Base-by-base conservation (phyloP, 2,797 vertebrate genomes). In the Sciaenops ocellatus region DNA sequence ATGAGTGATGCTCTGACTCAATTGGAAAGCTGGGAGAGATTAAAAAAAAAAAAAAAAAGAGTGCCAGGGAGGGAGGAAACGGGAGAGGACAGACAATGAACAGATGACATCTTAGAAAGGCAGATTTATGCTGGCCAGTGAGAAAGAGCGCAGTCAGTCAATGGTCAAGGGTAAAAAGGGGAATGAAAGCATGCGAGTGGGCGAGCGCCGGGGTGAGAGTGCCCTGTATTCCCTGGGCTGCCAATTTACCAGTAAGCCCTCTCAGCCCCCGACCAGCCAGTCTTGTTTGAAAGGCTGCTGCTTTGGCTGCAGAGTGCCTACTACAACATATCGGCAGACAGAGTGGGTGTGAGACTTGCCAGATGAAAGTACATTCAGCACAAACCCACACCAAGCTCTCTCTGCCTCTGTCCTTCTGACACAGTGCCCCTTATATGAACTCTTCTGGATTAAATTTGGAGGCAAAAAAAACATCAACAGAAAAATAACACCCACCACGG, bases 171-270 rank as follows among this genome's bases (percentile, higher is more conserved):
- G 93, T 92, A 93, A 91, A 94, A 88, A 85, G 87, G 88, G 88
- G 87, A 92, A 88, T 92, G 90, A 91, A 92, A 92, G 89, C 82
- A 54, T 82, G 92, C 60, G 89, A 92, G 92, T 94, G 91, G 93
- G 92, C 84, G 90, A 90, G 80, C 78, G 55, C 64, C 2, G 82
- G 86, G 86, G 78, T 88, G 84, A 94, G 87, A 93, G 91, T 91
- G 85, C 87, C 86, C 90, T 84, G 89, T 93, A 95, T 95, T 95
- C 94, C 92, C 92, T 84, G 72, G 87, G 90, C 94, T 94, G 88
- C 93, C 92, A 95, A 95, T 95, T 95, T 95, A 93, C 79, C 92
- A 91, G 89, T 80, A 91, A 93, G 87, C 89, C 88, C 89, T 91
- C 85, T 90, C 87, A 88, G 86, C 89, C 85, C 79, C 82, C 83